Evolutionary conservation across 2,797 vertebrate species (phyloP).

Genomic region (Hyperoplus immaculatus): DNA sequence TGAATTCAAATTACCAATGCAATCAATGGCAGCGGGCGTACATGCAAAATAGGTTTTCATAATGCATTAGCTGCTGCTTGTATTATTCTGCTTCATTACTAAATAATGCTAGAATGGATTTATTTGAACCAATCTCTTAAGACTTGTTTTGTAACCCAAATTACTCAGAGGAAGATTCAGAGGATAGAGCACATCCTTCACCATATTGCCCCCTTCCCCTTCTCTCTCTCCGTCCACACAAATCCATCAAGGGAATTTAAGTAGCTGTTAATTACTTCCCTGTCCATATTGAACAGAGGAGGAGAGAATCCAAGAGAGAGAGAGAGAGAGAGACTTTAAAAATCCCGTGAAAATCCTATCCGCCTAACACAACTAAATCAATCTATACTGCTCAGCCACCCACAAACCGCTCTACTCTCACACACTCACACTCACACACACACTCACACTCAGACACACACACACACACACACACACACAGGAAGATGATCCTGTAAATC

Average conservation of each 20-base stretch:
- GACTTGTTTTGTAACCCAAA: constrained; percentile 46
- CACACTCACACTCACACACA: constrained; percentile 20
- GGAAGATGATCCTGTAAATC: constrained; percentile 80
- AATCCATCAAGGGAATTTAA: constrained; percentile 82
- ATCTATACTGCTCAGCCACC: constrained; percentile 62
- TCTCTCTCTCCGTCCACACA: constrained; percentile 62
- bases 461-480: constrained; percentile 33
- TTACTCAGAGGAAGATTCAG: constrained; percentile 49
- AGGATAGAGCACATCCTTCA: constrained; percentile 48
- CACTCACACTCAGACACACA: no score
- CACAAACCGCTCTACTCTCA: constrained; percentile 46
- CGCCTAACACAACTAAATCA: constrained; percentile 73
- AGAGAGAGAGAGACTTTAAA: constrained; percentile 64
- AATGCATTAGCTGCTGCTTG: constrained; percentile 62
- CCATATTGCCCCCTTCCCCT: constrained; percentile 40
- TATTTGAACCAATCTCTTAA: constrained; percentile 28
- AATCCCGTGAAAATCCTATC: constrained; percentile 71
- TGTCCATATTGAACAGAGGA: constrained; percentile 68
- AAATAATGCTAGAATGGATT: constrained; percentile 51
- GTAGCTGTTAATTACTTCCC: constrained; percentile 83
- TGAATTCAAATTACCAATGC: constrained; percentile 50
- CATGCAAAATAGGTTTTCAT: constrained; percentile 65
- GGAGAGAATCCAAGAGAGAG: constrained; percentile 39
- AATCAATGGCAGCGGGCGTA: constrained; percentile 51
- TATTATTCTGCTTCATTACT: constrained; percentile 65